A percentile compares a stretch with the other conserved stretches of the same genome.
Evolutionary conservation across 2,888 invertebrate species (phyloP).

Genomic region (Caenorhabditis doughertyi): DNA sequence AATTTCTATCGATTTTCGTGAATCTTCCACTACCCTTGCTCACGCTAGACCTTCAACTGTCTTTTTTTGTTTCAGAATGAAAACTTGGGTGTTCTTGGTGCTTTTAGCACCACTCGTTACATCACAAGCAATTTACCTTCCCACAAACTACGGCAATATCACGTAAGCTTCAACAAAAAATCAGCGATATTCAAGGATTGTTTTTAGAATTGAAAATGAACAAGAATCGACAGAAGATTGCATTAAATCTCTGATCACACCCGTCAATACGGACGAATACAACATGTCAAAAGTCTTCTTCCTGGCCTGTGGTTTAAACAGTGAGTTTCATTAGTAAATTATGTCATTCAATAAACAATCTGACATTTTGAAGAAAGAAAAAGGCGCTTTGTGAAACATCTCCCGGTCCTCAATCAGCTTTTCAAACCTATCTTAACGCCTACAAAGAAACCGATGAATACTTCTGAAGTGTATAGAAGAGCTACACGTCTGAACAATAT

Average conservation of each 20-base stretch:
- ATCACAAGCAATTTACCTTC: not conserved
- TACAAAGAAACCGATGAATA: not conserved
- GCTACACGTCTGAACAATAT: not conserved
- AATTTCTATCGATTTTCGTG: not conserved
- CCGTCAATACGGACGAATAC: not conserved
- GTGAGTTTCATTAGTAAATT: not conserved
- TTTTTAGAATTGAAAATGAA: not conserved
- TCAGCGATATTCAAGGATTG: not conserved
- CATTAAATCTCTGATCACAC: not conserved
- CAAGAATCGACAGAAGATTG: not conserved
- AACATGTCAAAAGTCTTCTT: not conserved
- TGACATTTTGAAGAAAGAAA: no score
- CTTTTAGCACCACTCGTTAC: not conserved
- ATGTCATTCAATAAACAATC: no score
- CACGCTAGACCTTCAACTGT: not conserved
- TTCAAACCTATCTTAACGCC: no score
- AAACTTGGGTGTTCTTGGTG: not conserved
- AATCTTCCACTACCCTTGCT: not conserved
- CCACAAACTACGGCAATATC: not conserved
- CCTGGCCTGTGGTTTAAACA: not conserved
- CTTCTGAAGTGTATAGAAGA: not conserved
- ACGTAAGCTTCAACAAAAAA: not conserved
- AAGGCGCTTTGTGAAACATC: no score
- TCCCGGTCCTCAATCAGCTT: no score
- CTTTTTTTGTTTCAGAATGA: not conserved